Evolutionary conservation across 2,797 vertebrate genomes (phyloP).

Genomic region (Babyrousa celebensis): DNA sequence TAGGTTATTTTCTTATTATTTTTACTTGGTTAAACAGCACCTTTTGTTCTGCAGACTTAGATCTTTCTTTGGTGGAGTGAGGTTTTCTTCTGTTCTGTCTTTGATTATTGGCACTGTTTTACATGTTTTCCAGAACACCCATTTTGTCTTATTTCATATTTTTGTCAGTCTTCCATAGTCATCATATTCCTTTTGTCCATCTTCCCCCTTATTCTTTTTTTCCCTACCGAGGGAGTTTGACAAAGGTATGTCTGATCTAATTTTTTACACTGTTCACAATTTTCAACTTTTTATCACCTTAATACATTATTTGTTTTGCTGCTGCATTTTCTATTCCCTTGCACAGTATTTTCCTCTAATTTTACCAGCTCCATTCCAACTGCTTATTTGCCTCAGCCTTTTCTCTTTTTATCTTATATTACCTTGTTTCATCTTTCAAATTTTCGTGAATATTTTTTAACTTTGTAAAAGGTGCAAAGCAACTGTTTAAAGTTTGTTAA

Average conservation of each 20-base stretch:
- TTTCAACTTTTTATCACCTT: constrained; percentile 39
- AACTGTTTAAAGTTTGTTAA: not conserved
- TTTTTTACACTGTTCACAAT: not conserved
- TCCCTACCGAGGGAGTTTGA: not conserved
- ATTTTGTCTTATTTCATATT: constrained; percentile 20
- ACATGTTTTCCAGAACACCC: constrained; percentile 18
- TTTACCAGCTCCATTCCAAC: not conserved
- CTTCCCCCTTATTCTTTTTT: not conserved
- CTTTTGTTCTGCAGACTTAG: not conserved
- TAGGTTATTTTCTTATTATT: constrained; percentile 36
- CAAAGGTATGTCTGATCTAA: not conserved
- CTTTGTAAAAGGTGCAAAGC: constrained; percentile 26
- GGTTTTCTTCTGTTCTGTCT: constrained; percentile 58
- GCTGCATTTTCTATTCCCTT: constrained; percentile 27
- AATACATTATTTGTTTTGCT: constrained; percentile 39
- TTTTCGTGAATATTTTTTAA: constrained; percentile 45
- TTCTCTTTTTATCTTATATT: constrained; percentile 49
- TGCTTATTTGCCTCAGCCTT: not conserved
- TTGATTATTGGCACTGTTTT: constrained; percentile 4
- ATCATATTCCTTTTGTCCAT: not conserved
- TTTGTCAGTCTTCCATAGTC: constrained; percentile 1
- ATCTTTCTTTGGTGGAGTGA: constrained; percentile 9
- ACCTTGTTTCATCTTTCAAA: constrained; percentile 1
- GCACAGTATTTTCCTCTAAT: not conserved
- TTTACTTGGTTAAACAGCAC: constrained; percentile 51